phyloP scores from a whole-genome alignment of 1,140 invertebrate species.

The Doryteuthis pealeii region DNA sequence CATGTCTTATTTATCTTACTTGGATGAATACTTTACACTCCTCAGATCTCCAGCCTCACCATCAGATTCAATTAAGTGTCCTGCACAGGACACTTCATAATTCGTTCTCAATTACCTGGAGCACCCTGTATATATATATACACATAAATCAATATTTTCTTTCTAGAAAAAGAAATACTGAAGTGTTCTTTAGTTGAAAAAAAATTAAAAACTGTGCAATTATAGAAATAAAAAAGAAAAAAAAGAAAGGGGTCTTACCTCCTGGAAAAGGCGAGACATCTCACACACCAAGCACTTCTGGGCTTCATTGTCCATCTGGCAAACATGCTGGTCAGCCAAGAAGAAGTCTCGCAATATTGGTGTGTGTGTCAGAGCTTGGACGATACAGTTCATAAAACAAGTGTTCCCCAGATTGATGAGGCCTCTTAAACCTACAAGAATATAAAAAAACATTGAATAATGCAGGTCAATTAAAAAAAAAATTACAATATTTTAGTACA shows the following conservation, averaged over 20 bases:
- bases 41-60: too few relatives aligned
- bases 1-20: too few relatives aligned
- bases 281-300: slow-evolving; percentile 87
- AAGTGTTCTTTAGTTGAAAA: too few relatives aligned
- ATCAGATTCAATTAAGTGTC: too few relatives aligned
- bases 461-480: too few relatives aligned
- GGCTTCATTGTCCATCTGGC: slow-evolving; percentile 51
- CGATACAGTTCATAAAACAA: slow-evolving; percentile 98
- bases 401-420: slow-evolving; percentile 97
- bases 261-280: slow-evolving; percentile 66
- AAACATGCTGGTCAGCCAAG: slow-evolving; percentile 81
- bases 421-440: slow-evolving; percentile 67
- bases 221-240: slow-evolving; percentile 86
- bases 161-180: slow-evolving; percentile 9
- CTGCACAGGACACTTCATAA: too few relatives aligned
- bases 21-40: too few relatives aligned
- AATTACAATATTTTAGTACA: too few relatives aligned
- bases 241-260: slow-evolving; percentile 38
- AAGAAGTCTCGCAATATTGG: slow-evolving; percentile 94
- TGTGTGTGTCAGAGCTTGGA: slow-evolving; percentile 93
- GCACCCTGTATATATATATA: too few relatives aligned
- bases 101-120: too few relatives aligned
- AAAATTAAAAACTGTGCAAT: slow-evolving; percentile 65
- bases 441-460: neutral
- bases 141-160: too few relatives aligned